A percentile compares a stretch with the other conserved stretches of the same genome.
Conservation (phyloP, 2,113 vertebrate species). For the Pseudopodoces humilis region DNA sequence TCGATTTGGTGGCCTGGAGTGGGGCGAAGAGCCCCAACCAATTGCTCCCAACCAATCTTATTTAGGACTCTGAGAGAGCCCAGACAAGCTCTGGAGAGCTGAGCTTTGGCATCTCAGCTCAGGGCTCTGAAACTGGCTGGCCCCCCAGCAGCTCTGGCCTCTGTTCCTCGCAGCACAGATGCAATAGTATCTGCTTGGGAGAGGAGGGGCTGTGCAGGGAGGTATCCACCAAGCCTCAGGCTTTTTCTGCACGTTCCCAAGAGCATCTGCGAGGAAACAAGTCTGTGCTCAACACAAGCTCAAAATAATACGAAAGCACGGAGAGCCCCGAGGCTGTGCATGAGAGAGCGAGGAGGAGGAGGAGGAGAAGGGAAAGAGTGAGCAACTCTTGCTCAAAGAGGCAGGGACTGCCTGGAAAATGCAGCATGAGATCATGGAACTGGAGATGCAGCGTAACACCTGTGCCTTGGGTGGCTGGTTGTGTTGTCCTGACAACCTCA, state of each 20-base stretch:
- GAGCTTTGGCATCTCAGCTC: background rate
- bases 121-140: background rate
- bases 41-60: background rate
- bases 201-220: background rate
- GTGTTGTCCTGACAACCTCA: slow-evolving; percentile 51
- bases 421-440: slow-evolving; percentile 58
- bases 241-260: background rate
- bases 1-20: background rate
- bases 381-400: background rate
- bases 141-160: background rate
- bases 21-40: background rate
- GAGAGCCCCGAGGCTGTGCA: background rate
- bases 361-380: slow-evolving; percentile 22
- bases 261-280: background rate
- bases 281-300: background rate
- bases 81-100: background rate
- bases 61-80: background rate
- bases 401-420: slow-evolving; percentile 6
- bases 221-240: background rate
- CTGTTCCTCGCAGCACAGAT: background rate
- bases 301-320: background rate
- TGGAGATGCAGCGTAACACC: background rate
- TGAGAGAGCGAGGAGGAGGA: background rate
- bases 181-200: background rate
- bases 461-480: slow-evolving; percentile 40